phyloP scores from a whole-genome alignment of 1,140 invertebrate genomes.

The Papilio machaon region DNA sequence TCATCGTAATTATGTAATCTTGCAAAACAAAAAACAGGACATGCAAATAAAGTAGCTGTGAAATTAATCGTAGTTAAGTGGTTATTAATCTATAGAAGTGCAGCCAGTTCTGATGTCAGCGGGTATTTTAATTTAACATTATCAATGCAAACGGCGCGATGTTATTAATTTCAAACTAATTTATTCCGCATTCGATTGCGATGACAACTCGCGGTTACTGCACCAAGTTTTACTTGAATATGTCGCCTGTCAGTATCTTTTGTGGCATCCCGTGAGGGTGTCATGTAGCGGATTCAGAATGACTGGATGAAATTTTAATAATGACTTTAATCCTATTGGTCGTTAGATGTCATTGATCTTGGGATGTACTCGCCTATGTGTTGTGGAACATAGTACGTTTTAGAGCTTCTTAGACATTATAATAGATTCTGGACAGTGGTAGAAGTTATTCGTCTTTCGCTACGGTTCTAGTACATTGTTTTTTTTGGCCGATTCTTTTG shows the following conservation, averaged over 20 bases:
- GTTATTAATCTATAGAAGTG: conserved; percentile 22
- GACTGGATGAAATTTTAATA: too few relatives aligned
- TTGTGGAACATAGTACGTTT: too few relatives aligned
- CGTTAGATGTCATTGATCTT: too few relatives aligned
- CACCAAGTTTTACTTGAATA: neutral
- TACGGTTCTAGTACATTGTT: too few relatives aligned
- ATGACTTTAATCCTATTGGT: too few relatives aligned
- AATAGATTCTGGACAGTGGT: too few relatives aligned
- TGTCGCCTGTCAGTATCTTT: neutral
- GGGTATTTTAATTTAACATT: conserved; percentile 24
- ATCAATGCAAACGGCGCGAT: conserved; percentile 6
- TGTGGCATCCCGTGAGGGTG: too few relatives aligned
- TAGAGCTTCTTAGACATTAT: too few relatives aligned
- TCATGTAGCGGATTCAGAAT: too few relatives aligned
- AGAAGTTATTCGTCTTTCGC: too few relatives aligned
- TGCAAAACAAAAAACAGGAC: conserved; percentile 25
- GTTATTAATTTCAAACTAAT: conserved; percentile 33
- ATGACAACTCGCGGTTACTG: neutral
- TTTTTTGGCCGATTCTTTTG: neutral
- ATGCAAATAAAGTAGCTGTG: conserved; percentile 9
- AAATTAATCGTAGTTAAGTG: conserved; percentile 29
- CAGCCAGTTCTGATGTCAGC: conserved; percentile 10
- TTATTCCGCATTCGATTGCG: neutral
- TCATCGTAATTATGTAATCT: neutral
- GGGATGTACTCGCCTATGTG: too few relatives aligned